Base-by-base conservation (phyloP, 2,888 invertebrate species). In the Rhaphigaster nebulosa region DNA sequence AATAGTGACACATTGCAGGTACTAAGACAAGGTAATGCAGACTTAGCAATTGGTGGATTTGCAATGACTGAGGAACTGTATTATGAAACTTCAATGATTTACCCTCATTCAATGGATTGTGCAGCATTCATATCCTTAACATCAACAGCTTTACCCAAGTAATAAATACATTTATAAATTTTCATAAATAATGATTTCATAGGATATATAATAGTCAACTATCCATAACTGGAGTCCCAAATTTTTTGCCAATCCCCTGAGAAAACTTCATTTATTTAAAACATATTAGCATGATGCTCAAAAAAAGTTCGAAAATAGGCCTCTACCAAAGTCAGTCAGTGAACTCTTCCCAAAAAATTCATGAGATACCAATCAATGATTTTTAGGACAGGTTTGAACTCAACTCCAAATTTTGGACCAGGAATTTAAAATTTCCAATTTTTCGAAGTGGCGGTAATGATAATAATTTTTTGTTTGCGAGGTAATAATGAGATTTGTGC, bases 101-200 rank as follows among this genome's bases (percentile, higher is more conserved):
- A 95, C 88, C 94, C 96, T 0, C 96, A 97, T 93, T 95, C 96
- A 5, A 95, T 95, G 91, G 97, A 97, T 93, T 97, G 97, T 93
- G 97, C 97, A 12, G 95, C 96, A 1, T 97, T 97, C 93, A 95
- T 97, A 88, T 96, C 97, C 0, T 93, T 97, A 12, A 95, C 96
- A 91, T 97, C 97, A 3, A 97, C 96, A 87, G 97, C 97, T 10
- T 94, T 97, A 91, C 97, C 97, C 52, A 96, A 96, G 96, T 95
- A 93, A 92, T 90, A 56, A 3, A 65, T 84, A 80, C 12, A 26
- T 12, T 0, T n/a, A 26, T 45, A 45, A 41, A n/a, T n/a, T n/a
- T n/a, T n/a, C 2, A 87, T 50, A 41, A 87, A 20, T 41, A 87
- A n/a, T n/a, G n/a, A n/a, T n/a, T n/a, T n/a, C n/a, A n/a, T n/a